A percentile compares a stretch with the other conserved stretches of the same genome.
These are phyloP conservation scores for Pagrus major DNA, from an alignment of 2,113 vertebrate species.

Conservation along the genomic window DNA sequence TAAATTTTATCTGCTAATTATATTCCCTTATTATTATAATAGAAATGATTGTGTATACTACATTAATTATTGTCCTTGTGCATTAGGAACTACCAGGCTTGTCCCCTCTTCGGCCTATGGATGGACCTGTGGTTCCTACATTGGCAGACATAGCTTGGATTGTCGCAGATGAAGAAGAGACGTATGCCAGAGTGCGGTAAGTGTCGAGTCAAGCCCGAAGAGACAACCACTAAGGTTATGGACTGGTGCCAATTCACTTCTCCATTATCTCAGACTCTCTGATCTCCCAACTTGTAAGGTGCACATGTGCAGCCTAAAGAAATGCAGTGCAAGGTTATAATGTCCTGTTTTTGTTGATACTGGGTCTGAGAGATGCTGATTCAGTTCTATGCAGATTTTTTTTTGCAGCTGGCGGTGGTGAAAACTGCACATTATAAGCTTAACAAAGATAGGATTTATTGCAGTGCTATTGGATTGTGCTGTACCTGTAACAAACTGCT, in stretches of 20 bases:
- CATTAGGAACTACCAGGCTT: conserved; percentile 90
- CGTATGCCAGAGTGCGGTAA: conserved; percentile 96
- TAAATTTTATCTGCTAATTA: neutral
- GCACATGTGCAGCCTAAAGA: neutral
- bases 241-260: neutral
- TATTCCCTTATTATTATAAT: neutral
- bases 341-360: conserved; percentile 1
- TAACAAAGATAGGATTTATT: accelerated
- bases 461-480: neutral
- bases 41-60: neutral
- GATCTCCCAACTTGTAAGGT: neutral
- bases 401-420: neutral
- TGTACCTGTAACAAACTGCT: neutral
- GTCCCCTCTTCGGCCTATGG: conserved; percentile 85
- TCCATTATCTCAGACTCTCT: neutral
- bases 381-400: neutral
- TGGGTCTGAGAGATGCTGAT: neutral
- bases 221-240: neutral
- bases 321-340: neutral
- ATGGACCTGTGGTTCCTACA: conserved; percentile 92
- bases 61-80: conserved; percentile 29
- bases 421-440: neutral
- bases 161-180: conserved; percentile 96
- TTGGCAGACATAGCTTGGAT: conserved; percentile 99
- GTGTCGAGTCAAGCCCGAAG: neutral